A percentile compares a stretch with the other conserved stretches of the same genome.
phyloP scores from a whole-genome alignment of 30 jellyfish, hydroid and myxozoan genomes.

The Sanderia malayensis region DNA sequence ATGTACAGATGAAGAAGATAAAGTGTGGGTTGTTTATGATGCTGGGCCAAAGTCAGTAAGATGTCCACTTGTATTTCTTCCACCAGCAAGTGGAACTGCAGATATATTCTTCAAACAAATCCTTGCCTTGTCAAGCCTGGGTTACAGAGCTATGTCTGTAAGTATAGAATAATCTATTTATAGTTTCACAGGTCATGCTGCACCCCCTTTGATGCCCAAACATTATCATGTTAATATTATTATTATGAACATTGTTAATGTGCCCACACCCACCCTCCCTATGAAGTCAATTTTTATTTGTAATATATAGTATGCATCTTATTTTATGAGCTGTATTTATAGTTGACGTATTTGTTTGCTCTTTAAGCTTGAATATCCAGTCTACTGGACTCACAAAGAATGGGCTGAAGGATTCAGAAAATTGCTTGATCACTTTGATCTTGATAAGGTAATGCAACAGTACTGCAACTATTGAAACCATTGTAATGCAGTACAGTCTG shows the following conservation, averaged over 20 bases:
- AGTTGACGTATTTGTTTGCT: too few relatives aligned
- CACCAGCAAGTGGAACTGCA: conserved; percentile 99
- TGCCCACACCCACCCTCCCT: too few relatives aligned
- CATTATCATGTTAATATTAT: too few relatives aligned
- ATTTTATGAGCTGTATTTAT: too few relatives aligned
- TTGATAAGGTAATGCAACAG: conserved; percentile 97
- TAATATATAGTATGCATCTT: too few relatives aligned
- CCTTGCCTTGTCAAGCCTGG: conserved; percentile 87
- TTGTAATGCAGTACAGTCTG: too few relatives aligned
- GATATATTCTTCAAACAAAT: conserved; percentile 93
- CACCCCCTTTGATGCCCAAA: not conserved
- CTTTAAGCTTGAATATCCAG: conserved; percentile 95
- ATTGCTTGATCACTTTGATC: conserved; percentile 87
- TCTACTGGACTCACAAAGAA: conserved; percentile 91
- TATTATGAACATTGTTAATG: too few relatives aligned
- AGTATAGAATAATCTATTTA: conserved; percentile 12
- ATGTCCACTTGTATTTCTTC: conserved; percentile 86
- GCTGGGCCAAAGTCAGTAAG: conserved; percentile 97
- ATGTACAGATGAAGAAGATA: conserved; percentile 91
- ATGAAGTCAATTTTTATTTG: too few relatives aligned
- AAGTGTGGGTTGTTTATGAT: conserved; percentile 96
- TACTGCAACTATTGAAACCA: too few relatives aligned
- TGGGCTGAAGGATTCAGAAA: conserved; percentile 97
- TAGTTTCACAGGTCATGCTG: not conserved
- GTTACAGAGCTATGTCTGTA: conserved; percentile 96